These are phyloP conservation scores for Sesamia inferens DNA, from an alignment of 2,888 invertebrate species.

Conservation along the genomic window DNA sequence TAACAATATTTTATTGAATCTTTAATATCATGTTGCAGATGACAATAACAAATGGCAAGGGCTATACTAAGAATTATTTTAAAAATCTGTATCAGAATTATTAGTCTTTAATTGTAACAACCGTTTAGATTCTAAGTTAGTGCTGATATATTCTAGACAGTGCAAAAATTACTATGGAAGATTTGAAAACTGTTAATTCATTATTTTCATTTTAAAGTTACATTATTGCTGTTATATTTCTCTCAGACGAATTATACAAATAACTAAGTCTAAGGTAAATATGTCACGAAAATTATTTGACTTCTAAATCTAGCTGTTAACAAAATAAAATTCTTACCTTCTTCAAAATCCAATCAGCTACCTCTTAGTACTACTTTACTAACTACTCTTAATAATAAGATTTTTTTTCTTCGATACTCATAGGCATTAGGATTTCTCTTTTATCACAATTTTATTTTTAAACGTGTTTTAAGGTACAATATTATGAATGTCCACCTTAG, in stretches of 20 bases:
- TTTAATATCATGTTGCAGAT: constrained; percentile 1
- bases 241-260: constrained; percentile 35
- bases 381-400: constrained; percentile 28
- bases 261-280: constrained; percentile 23
- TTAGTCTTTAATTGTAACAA: constrained; percentile 47
- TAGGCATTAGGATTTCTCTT: constrained; percentile 34
- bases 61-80: constrained; percentile 13
- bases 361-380: constrained; percentile 34
- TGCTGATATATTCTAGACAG: constrained; percentile 54
- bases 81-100: constrained; percentile 28
- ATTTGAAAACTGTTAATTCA: constrained; percentile 53
- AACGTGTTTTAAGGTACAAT: constrained; percentile 1
- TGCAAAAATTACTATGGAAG: constrained; percentile 63
- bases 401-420: constrained; percentile 22
- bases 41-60: constrained; percentile 17
- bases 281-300: constrained; percentile 25
- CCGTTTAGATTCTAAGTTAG: constrained; percentile 37
- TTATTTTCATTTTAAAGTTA: constrained; percentile 24
- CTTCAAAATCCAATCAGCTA: constrained; percentile 34
- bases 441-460: constrained; percentile 51
- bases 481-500: not conserved
- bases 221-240: constrained; percentile 38
- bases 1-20: constrained; percentile 5
- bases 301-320: constrained; percentile 8
- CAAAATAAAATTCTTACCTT: constrained; percentile 21